A percentile compares a stretch with the other conserved stretches of the same genome.
Evolutionary conservation across 2,888 invertebrate species (phyloP).

Genomic region (Pterostichus madidus): DNA sequence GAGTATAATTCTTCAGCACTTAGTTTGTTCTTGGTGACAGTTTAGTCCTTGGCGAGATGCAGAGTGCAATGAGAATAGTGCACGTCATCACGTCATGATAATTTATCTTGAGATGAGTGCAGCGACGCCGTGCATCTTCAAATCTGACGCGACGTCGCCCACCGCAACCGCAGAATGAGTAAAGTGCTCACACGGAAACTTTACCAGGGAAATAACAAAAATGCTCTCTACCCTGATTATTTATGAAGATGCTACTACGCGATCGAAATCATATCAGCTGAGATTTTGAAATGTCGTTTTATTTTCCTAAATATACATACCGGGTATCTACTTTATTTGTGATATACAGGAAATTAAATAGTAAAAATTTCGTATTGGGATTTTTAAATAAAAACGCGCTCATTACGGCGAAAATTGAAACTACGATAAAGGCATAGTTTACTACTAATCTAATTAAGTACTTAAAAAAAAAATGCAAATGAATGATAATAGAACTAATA

Average conservation of each 20-base stretch:
- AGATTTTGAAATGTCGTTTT: no score
- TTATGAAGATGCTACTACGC: background rate
- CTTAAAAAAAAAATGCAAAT: no score
- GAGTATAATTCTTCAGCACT: background rate
- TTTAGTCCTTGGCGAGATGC: constrained; percentile 19
- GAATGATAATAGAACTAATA: no score
- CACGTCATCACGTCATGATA: constrained; percentile 48
- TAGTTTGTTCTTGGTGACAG: constrained; percentile 19
- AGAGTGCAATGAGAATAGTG: constrained; percentile 3
- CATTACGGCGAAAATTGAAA: no score
- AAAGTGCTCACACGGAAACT: constrained; percentile 12
- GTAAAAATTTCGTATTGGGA: no score
- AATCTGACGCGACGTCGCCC: background rate
- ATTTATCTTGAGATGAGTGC: constrained; percentile 46
- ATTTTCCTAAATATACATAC: no score
- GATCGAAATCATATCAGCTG: no score
- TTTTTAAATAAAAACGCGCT: no score
- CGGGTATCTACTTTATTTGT: no score
- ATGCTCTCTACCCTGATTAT: background rate
- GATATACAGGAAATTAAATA: no score
- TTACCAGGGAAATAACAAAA: background rate
- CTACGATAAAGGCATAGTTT: no score
- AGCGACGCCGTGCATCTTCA: background rate
- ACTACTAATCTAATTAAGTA: no score
- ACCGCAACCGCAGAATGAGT: background rate